These are phyloP conservation scores for Trilocha varians DNA, from an alignment of 2,888 invertebrate species.

Conservation along the genomic window DNA sequence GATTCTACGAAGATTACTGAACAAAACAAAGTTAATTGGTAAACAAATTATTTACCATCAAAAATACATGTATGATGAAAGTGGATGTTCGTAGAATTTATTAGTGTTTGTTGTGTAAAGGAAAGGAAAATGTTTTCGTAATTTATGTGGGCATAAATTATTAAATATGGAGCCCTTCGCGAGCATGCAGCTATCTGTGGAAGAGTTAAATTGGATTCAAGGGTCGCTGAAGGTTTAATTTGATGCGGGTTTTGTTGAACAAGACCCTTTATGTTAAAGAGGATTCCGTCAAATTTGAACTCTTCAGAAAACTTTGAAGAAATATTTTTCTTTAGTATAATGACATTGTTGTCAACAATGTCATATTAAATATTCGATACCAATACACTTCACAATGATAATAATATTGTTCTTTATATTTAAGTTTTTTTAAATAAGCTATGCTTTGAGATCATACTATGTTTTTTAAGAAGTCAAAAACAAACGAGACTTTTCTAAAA, in stretches of 20 bases:
- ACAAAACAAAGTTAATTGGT: background rate
- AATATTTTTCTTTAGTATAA: background rate
- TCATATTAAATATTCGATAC: too few relatives aligned
- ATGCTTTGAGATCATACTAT: too few relatives aligned
- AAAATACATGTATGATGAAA: conserved; percentile 10
- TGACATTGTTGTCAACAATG: too few relatives aligned
- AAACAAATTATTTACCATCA: conserved; percentile 8
- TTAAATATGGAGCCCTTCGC: conserved; percentile 32
- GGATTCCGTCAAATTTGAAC: conserved; percentile 35
- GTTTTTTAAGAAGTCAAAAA: too few relatives aligned
- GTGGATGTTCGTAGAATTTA: conserved; percentile 21
- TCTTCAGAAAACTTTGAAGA: conserved; percentile 14
- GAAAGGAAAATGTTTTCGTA: conserved; percentile 40
- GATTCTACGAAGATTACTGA: too few relatives aligned
- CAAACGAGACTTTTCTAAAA: too few relatives aligned
- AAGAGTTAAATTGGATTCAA: conserved; percentile 57
- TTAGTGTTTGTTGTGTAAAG: conserved; percentile 33
- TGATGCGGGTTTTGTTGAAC: conserved; percentile 46
- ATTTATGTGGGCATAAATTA: conserved; percentile 54
- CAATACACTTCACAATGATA: too few relatives aligned
- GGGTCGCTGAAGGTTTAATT: conserved; percentile 46
- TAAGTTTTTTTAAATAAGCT: too few relatives aligned
- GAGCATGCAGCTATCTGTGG: conserved; percentile 34
- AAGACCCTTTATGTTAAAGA: conserved; percentile 31
- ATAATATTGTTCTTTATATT: too few relatives aligned